Percentiles rank a stretch among this genome's conserved stretches.
Conservation (phyloP, 2,888 invertebrate genomes). For the Platycnemis pennipes region DNA sequence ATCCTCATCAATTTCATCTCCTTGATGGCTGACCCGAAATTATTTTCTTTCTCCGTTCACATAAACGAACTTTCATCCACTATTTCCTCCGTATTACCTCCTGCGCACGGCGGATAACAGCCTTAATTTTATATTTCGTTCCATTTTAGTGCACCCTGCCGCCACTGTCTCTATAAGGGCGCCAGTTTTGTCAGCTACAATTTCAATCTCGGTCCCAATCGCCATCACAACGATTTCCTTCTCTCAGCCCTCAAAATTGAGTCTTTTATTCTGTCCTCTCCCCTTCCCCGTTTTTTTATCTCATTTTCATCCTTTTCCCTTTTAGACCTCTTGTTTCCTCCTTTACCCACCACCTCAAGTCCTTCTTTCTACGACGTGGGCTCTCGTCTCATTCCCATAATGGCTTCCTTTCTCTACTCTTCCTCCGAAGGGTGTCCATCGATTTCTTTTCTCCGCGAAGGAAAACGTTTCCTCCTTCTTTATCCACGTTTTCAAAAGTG, state of each 20-base stretch:
- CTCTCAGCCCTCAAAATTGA: slow-evolving; percentile 60
- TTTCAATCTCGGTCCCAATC: slow-evolving; percentile 60
- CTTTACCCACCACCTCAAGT: background rate
- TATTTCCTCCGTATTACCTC: background rate
- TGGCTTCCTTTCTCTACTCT: no score
- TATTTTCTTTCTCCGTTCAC: slow-evolving; percentile 18
- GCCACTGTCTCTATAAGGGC: background rate
- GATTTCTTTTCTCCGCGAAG: background rate
- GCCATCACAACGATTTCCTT: slow-evolving; percentile 55
- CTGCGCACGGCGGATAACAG: slow-evolving; percentile 37
- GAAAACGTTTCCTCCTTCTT: slow-evolving; percentile 15
- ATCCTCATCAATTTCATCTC: background rate
- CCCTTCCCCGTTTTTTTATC: background rate
- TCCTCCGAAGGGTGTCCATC: background rate
- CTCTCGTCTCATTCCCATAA: background rate
- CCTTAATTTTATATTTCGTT: background rate
- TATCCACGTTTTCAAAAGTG: slow-evolving; percentile 29
- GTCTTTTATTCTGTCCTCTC: slow-evolving; percentile 41
- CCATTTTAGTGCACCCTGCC: slow-evolving; percentile 21
- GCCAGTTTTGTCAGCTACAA: slow-evolving; percentile 38
- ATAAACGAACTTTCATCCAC: background rate
- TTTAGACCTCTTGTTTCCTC: background rate
- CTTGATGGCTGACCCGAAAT: slow-evolving; percentile 19
- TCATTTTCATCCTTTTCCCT: background rate
- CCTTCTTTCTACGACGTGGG: background rate